Base-by-base conservation (phyloP, 2,888 invertebrate genomes). In the Netelia melanura region DNA sequence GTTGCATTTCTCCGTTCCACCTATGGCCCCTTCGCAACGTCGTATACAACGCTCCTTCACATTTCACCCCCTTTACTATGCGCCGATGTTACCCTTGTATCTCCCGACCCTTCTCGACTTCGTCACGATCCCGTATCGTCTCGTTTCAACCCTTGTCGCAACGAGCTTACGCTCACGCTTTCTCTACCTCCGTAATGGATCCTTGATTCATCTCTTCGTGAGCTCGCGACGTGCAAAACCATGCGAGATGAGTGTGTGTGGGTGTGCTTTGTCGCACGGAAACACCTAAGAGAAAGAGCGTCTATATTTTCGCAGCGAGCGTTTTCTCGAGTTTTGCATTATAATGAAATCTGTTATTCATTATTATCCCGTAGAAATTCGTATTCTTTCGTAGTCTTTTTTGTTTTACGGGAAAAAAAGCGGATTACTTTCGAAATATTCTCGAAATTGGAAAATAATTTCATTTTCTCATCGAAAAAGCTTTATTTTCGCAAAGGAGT, bases 21-120 rank as follows among this genome's bases (percentile, higher is more conserved):
- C 67, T 74, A 64, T 84, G 84, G 74, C 81, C 81, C 74, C 77
- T 78, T 78, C 61, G 48, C 81, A 68, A 38, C 70, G 74, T 78
- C 44, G 38, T 64, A 71, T 79, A 67, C 56, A 23, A 58, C 56
- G 70, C 48, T 44, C 43, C 2, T 10, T 6, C 25, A 38, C 72
- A 62, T 25, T 48, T 14, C 72, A 70, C 21, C 71, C 70, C 62
- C 54, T 71, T 71, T 38, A 72, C 79, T 65, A 54, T 56, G 30
- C 48, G 23, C 43, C 14, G 5, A 21, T 67, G 64, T 56, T 25
- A 44, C 44, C 6, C n/a, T 64, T 65, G 25, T 67, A 65, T 56
- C 10, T 17, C 25, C 14, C 30, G 30, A 30, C 64, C 75, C 38
- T 54, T 64, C 61, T 17, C 64, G 70, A 61, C 70, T 80, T 65